Evolutionary conservation across 2,797 vertebrate species (phyloP).

Genomic region (Platyrinchus mystaceus): DNA sequence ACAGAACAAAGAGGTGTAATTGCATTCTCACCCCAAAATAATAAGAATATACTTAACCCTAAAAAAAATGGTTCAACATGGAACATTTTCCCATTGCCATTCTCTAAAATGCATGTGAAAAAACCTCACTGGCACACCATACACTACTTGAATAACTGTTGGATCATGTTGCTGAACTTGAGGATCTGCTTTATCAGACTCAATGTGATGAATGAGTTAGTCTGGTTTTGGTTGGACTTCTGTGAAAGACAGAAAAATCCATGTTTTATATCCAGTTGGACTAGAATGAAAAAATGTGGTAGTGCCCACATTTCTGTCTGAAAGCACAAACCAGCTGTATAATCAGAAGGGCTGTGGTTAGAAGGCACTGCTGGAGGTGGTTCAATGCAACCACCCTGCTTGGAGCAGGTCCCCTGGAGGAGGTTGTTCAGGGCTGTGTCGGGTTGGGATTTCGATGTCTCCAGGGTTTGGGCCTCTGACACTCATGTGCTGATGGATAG

Average conservation of each 20-base stretch:
- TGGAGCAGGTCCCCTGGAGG: neutral
- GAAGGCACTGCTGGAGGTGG: neutral
- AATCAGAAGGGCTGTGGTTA: neutral
- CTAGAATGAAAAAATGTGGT: neutral
- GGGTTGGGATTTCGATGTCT: neutral
- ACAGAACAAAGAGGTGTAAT: neutral
- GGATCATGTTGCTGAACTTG: neutral
- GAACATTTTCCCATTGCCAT: neutral
- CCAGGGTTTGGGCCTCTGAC: rapidly evolving
- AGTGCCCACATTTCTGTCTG: neutral
- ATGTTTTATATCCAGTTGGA: neutral
- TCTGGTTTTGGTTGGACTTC: rapidly evolving
- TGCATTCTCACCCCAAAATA: neutral
- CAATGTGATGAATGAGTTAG: neutral
- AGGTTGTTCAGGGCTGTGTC: neutral
- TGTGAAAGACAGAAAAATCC: neutral
- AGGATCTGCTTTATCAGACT: neutral
- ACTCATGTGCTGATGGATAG: rapidly evolving
- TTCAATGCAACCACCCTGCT: neutral
- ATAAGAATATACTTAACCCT: neutral
- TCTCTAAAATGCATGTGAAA: neutral
- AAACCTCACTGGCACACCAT: neutral
- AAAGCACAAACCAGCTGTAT: neutral
- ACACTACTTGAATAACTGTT: neutral
- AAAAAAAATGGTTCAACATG: neutral